Evolutionary conservation across 2,888 invertebrate species (phyloP).

Genomic region (Platerodrilus igneus): DNA sequence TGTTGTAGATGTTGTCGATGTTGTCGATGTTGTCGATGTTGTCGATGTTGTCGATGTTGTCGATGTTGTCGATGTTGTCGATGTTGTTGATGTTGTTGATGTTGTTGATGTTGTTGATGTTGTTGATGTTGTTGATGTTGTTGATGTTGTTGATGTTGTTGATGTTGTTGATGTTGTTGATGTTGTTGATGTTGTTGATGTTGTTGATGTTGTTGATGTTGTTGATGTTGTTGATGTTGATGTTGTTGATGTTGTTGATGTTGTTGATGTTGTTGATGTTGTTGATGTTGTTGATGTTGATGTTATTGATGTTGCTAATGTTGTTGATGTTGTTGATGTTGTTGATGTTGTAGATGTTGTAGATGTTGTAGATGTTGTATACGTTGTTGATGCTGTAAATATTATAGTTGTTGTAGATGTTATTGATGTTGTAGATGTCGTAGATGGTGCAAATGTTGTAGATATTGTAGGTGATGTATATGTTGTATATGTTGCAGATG

Average conservation of each 20-base stretch:
- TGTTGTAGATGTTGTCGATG: constrained; percentile 5
- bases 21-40: too few relatives aligned
- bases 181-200: constrained; percentile 12
- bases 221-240: constrained; percentile 12
- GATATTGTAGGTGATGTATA: too few relatives aligned
- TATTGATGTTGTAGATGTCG: too few relatives aligned
- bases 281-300: constrained; percentile 12
- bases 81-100: constrained; percentile 4
- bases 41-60: too few relatives aligned
- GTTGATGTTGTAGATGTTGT: constrained; percentile 14
- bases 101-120: constrained; percentile 8
- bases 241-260: constrained; percentile 11
- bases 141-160: constrained; percentile 9
- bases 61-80: too few relatives aligned
- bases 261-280: constrained; percentile 11
- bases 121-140: constrained; percentile 7
- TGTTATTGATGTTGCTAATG: too few relatives aligned
- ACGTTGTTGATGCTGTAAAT: too few relatives aligned
- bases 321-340: constrained; percentile 14
- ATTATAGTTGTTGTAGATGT: too few relatives aligned
- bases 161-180: constrained; percentile 6
- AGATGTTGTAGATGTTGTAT: constrained; percentile 11
- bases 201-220: constrained; percentile 9
- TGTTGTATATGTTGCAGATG: too few relatives aligned
- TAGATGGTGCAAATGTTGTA: too few relatives aligned